Conservation (phyloP, 2,113 vertebrate genomes). For the Salvelinus fontinalis region DNA sequence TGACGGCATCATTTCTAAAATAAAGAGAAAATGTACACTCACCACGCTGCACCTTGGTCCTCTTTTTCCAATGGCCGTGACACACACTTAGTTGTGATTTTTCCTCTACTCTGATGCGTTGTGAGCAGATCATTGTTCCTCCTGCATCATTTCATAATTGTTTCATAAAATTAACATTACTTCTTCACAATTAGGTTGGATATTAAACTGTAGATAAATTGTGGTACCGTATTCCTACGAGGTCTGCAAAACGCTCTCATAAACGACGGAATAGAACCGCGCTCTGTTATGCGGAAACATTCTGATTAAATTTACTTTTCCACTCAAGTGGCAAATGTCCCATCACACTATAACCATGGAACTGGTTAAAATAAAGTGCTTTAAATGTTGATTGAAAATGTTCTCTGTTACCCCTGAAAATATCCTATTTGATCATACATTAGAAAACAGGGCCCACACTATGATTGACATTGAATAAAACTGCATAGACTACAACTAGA, state of each 20-base stretch:
- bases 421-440: no score
- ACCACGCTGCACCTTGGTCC: no score
- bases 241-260: constrained; percentile 25
- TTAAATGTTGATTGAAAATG: no score
- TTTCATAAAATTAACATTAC: constrained; percentile 37
- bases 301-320: constrained; percentile 50
- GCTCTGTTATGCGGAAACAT: constrained; percentile 42
- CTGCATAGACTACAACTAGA: no score
- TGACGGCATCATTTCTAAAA: no score
- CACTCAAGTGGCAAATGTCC: constrained; percentile 19
- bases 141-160: constrained; percentile 1
- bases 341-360: constrained; percentile 35
- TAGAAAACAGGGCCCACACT: no score
- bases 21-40: no score
- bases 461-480: no score
- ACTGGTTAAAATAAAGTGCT: constrained; percentile 19
- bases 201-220: constrained; percentile 44
- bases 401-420: no score
- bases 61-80: no score
- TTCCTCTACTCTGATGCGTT: constrained; percentile 13
- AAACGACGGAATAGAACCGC: constrained; percentile 19
- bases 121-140: constrained; percentile 13
- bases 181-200: constrained; percentile 29
- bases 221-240: constrained; percentile 24
- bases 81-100: not conserved